Base-by-base conservation (phyloP, 1,140 invertebrate species). In the Tigriopus japonicus region DNA sequence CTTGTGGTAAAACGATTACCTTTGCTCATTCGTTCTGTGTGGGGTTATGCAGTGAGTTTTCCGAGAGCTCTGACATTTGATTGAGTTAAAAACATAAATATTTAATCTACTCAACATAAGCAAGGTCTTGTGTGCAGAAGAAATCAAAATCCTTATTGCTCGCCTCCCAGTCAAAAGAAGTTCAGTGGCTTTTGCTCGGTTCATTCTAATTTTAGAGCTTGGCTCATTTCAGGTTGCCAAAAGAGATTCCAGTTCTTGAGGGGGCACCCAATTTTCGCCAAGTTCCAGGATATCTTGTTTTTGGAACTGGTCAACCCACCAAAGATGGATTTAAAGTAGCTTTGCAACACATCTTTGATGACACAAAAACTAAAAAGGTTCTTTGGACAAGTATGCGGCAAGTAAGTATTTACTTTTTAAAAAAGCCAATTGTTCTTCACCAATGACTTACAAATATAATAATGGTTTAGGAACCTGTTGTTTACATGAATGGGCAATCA, bases 231-330 rank as follows among this genome's bases (percentile, higher is more conserved):
- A 58, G 55, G 40, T 41, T 58, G 6, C 55, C 55, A n/a, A 61
- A 61, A 24, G 51, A 61, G 14, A 13, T 53, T 14, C 51, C 40
- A 15, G 35, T 40, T 53, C 41, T 56, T 7, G 59, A 61, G 6
- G 59, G 59, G 19, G 45, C 59, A 9, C 59, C 59, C 21, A 61
- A 61, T 41, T 61, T 61, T 61, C 52, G 59, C 58, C 59, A 61
- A 40, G 59, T 61, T 15, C 59, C 59, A n/a, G 59, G 59, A 3
- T 61, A 61, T 40, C 59, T 61, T 41, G 59, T 61, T 5, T 61
- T 61, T 61, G 59, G 59, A 3, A 55, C 42, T 24, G 59, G 59
- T 3, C 59, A 61, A 54, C 59, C 59, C 2, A 61, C 59, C 23
- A 61, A 61, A 55, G 17, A 40, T 6, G 59, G 58, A 2, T 60